Percentiles rank a stretch among this genome's conserved stretches.
Conservation (phyloP, 1,140 invertebrate genomes). For the Drosophila virilis region DNA sequence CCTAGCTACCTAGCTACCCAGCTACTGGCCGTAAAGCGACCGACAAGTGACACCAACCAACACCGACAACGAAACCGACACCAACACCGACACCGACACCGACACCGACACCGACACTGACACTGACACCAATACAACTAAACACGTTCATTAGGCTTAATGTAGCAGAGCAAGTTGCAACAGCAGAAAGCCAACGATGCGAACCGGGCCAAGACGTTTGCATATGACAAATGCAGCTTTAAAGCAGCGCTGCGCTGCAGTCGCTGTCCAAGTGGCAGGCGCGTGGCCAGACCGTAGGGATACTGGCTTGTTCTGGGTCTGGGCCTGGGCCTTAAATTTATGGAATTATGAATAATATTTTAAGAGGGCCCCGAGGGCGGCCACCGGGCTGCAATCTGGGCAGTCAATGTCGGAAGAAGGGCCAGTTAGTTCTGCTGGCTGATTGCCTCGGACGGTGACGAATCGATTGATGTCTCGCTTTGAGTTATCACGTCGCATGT, state of each 20-base stretch:
- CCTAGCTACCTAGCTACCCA: background rate
- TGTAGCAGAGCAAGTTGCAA: conserved; percentile 42
- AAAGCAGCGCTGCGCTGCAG: conserved; percentile 47
- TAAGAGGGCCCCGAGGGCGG: conserved; percentile 68
- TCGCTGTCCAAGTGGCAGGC: conserved; percentile 37
- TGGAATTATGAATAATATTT: conserved; percentile 82
- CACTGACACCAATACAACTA: conserved; percentile 59
- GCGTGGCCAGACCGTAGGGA: conserved; percentile 32
- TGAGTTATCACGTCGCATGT: conserved; percentile 79
- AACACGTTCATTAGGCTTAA: conserved; percentile 80
- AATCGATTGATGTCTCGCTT: conserved; percentile 80
- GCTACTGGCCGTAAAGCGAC: conserved; percentile 55
- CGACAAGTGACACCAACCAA: conserved; percentile 69
- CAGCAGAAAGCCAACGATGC: conserved; percentile 33
- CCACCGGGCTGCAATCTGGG: conserved; percentile 46
- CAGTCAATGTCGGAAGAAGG: conserved; percentile 13
- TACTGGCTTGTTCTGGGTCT: conserved; percentile 24
- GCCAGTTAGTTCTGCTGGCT: conserved; percentile 72
- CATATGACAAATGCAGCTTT: conserved; percentile 72
- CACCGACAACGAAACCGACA: conserved; percentile 26
- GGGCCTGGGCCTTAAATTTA: conserved; percentile 61
- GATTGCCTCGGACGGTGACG: conserved; percentile 74
- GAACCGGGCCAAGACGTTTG: conserved; percentile 54
- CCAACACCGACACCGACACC: conserved; percentile 6
- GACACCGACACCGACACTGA: conserved; percentile 17